A percentile compares a stretch with the other conserved stretches of the same genome.
Evolutionary conservation across 1,140 invertebrate species (phyloP).

Genomic region (Phocides pigmalion): DNA sequence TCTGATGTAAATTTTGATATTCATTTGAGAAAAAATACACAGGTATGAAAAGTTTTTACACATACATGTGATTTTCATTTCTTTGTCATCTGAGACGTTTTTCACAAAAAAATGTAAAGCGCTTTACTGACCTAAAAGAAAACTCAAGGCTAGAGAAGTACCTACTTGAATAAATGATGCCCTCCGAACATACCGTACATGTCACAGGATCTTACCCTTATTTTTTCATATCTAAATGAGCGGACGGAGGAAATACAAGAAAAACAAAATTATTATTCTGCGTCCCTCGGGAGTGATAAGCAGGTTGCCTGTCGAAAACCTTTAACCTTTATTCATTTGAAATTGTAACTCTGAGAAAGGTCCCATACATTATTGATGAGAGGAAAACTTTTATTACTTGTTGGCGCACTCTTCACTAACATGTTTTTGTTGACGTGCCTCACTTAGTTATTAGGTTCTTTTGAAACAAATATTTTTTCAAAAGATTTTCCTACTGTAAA

Average conservation of each 20-base stretch:
- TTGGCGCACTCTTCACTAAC: constrained; percentile 3
- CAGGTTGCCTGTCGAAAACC: constrained; percentile 49
- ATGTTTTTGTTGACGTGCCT: constrained; percentile 25
- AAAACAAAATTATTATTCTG: constrained; percentile 55
- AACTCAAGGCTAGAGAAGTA: constrained; percentile 21
- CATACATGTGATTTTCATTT: constrained; percentile 18
- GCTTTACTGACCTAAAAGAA: constrained; percentile 33
- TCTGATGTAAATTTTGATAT: too few relatives aligned
- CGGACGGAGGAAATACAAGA: constrained; percentile 36
- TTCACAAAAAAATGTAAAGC: constrained; percentile 20
- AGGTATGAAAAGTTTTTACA: constrained; percentile 5
- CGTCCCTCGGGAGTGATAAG: constrained; percentile 41
- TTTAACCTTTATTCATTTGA: constrained; percentile 51
- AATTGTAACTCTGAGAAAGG: constrained; percentile 43
- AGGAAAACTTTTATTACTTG: constrained; percentile 29
- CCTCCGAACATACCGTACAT: constrained; percentile 26
- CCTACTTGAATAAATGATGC: constrained; percentile 34
- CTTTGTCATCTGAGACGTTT: constrained; percentile 27
- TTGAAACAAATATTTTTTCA: background rate
- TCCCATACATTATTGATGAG: constrained; percentile 48
- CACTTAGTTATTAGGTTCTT: background rate
- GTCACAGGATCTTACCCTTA: constrained; percentile 13
- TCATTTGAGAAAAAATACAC: background rate
- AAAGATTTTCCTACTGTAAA: background rate
- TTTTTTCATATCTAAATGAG: constrained; percentile 55